phyloP scores from a whole-genome alignment of 2,888 invertebrate species.

The Tuberolachnus salignus region DNA sequence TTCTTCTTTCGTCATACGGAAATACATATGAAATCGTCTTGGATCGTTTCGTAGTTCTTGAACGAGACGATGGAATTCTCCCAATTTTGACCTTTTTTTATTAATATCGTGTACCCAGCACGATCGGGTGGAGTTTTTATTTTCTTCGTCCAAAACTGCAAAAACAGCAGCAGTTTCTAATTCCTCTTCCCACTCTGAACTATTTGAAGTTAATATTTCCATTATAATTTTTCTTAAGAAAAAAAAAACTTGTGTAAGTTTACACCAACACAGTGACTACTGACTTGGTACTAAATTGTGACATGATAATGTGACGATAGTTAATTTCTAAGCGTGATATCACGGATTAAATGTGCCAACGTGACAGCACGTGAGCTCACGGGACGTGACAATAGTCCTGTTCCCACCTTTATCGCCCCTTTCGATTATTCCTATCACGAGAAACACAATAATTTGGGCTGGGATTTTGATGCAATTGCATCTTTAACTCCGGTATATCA shows the following conservation, averaged over 20 bases:
- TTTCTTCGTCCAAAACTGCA: conserved; percentile 22
- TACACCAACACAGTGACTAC: conserved; percentile 19
- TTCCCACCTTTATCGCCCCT: too few relatives aligned
- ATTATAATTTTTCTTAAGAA: conserved; percentile 7
- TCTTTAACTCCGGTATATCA: too few relatives aligned
- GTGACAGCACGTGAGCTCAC: conserved; percentile 25
- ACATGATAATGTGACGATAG: conserved; percentile 30
- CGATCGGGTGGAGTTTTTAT: conserved; percentile 24
- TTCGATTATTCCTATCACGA: too few relatives aligned
- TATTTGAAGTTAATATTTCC: conserved; percentile 25
- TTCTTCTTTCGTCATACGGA: conserved; percentile 17
- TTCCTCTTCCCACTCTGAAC: conserved; percentile 22
- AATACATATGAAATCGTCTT: conserved; percentile 38
- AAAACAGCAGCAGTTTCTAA: conserved; percentile 27
- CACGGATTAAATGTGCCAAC: conserved; percentile 25
- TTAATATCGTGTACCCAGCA: conserved; percentile 19
- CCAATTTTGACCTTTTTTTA: conserved; percentile 18
- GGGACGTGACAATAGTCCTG: too few relatives aligned
- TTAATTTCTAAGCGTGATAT: conserved; percentile 9
- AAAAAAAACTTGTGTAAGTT: conserved; percentile 14
- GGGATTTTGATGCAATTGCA: too few relatives aligned
- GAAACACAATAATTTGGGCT: too few relatives aligned
- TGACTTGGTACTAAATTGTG: not conserved
- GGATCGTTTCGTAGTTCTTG: conserved; percentile 23
- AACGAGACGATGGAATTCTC: conserved; percentile 39